phyloP scores from a whole-genome alignment of 2,797 vertebrate species.

The Ciconia nigra region DNA sequence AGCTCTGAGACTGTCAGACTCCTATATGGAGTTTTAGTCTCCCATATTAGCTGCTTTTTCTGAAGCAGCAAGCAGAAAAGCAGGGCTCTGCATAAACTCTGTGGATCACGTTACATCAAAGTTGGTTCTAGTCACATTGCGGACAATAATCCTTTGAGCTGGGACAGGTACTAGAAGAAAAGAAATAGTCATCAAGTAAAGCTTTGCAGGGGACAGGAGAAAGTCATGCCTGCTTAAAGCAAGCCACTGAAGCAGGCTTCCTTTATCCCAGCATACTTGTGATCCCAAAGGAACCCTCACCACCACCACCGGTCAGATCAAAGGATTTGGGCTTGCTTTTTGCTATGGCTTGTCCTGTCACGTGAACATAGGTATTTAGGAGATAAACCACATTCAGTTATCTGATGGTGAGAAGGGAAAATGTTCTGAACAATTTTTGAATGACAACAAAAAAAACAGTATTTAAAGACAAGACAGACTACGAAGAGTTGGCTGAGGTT shows the following conservation, averaged over 20 bases:
- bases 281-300: background rate
- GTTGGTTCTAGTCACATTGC: background rate
- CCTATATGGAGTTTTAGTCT: background rate
- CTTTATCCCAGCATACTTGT: background rate
- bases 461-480: background rate
- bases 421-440: background rate
- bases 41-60: background rate
- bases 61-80: slow-evolving; percentile 19
- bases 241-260: background rate
- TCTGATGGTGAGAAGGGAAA: background rate
- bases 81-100: background rate
- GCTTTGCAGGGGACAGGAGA: background rate
- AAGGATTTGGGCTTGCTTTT: background rate
- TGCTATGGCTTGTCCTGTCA: background rate
- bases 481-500: background rate
- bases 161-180: background rate
- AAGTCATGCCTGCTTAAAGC: background rate
- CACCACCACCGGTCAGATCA: background rate
- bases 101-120: background rate
- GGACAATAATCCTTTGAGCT: background rate
- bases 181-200: background rate
- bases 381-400: background rate
- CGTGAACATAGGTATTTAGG: background rate
- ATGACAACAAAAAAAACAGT: accelerated
- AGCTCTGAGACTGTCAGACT: background rate